These are phyloP conservation scores for Gopherus evgoodei DNA, from an alignment of 2,113 vertebrate species.

Conservation along the genomic window DNA sequence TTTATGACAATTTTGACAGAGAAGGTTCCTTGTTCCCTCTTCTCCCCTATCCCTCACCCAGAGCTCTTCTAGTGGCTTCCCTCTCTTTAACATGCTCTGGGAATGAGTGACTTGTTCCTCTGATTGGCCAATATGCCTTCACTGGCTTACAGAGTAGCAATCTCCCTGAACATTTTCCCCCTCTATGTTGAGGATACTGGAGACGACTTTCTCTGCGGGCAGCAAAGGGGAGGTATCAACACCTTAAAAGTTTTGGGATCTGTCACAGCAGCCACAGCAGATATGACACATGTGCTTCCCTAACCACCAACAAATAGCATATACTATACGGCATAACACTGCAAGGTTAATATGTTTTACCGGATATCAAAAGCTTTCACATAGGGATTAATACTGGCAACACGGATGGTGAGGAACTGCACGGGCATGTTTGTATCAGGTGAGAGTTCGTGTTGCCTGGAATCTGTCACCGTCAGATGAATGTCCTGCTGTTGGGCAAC, in stretches of 20 bases:
- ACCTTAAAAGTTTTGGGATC: background rate
- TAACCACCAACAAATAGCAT: background rate
- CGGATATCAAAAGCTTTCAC: slow-evolving; percentile 88
- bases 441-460: slow-evolving; percentile 88
- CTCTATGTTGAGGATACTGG: rapidly evolving
- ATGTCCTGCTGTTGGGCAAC: slow-evolving; percentile 90
- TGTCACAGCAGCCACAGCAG: background rate
- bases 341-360: slow-evolving; percentile 71
- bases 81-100: background rate
- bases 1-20: background rate
- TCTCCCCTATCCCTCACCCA: background rate
- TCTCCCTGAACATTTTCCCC: background rate
- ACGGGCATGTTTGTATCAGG: slow-evolving; percentile 87
- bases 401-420: slow-evolving; percentile 91
- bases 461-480: slow-evolving; percentile 88
- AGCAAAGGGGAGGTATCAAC: background rate
- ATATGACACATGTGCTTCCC: background rate
- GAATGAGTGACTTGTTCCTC: background rate
- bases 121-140: background rate
- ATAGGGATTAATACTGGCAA: slow-evolving; percentile 84
- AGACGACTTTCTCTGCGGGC: background rate
- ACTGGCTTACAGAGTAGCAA: rapidly evolving
- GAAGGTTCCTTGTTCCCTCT: background rate
- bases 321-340: rapidly evolving
- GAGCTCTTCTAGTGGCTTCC: background rate